phyloP scores from a whole-genome alignment of 2,797 vertebrate genomes.

The Monodelphis domestica region DNA sequence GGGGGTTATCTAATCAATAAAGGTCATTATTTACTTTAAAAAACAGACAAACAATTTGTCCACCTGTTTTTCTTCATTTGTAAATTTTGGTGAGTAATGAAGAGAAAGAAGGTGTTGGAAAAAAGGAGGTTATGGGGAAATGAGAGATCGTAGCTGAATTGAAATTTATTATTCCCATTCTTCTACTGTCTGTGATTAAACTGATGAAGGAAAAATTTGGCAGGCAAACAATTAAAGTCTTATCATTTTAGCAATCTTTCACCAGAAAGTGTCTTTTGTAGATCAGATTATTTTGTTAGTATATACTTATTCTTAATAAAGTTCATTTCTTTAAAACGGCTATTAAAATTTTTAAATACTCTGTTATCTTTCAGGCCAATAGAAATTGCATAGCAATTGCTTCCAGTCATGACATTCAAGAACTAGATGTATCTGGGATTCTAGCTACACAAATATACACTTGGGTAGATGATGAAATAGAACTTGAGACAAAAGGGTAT shows the following conservation, averaged over 20 bases:
- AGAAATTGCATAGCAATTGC: conserved; percentile 98
- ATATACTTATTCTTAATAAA: conserved; percentile 25
- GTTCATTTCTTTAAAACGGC: conserved; percentile 37
- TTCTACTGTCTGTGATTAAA: not conserved
- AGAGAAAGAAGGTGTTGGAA: not conserved
- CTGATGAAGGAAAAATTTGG: not conserved
- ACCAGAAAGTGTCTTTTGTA: conserved; percentile 41
- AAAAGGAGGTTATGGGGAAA: not conserved
- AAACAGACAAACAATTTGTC: not conserved
- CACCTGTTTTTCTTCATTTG: not conserved
- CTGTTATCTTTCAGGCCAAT: conserved; percentile 90
- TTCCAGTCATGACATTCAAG: conserved; percentile 98
- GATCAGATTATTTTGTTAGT: conserved; percentile 15
- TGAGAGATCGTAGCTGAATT: not conserved
- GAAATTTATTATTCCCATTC: not conserved
- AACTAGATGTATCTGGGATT: conserved; percentile 97
- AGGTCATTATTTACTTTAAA: not conserved
- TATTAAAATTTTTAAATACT: conserved; percentile 11
- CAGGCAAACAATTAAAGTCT: conserved; percentile 30
- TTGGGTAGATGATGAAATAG: conserved; percentile 96
- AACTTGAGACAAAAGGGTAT: conserved; percentile 94
- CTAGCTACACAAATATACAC: conserved; percentile 96
- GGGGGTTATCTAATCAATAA: not conserved
- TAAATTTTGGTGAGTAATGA: not conserved
- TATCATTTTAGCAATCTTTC: conserved; percentile 26